Evolutionary conservation across 2,113 vertebrate species (phyloP), one percentile per base, ranked within the genome.

Genomic region (Python bivittatus): DNA sequence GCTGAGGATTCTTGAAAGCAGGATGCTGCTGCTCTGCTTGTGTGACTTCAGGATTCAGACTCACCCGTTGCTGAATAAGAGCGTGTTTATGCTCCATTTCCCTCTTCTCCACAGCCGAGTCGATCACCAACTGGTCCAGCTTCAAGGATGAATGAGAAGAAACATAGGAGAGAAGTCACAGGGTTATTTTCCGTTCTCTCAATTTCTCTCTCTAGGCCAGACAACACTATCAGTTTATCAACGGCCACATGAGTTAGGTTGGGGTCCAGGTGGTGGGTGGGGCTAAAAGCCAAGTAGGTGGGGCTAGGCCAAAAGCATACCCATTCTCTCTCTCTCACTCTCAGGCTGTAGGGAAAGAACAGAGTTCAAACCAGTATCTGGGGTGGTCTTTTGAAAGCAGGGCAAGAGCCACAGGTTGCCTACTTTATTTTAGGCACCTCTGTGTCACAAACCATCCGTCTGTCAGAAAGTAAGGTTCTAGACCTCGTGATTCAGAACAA

Each of bases 51-150:
- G 12, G 92, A 15, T 33, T 25, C 0, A 57, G 44, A 93, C 98
- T 98, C 97, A 99, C 99, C 98, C 98, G 97, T 96, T 99, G 99
- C 96, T 99, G 99, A 86, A 99, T 99, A 13, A 99, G 98, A 0
- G 99, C 99, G 0, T 99, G 99, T 92, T 99, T 99, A 91, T 99
- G 99, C 93, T 99, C 99, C 99, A 99, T 99, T 92, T 99, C 99
- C 86, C 99, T 97, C 97, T 99, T 99, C 95, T 99, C 99, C 97
- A 99, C 98, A 0, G 99, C 99, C 0, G 99, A 99, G 94, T 99
- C 99, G 0, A 99, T 99, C 97, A 99, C 99, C 97, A 99, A 97
- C 97, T 99, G 99, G 97, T 99, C 99, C 97, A 99, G 96, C 99
- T 99, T 91, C 44, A 92, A 86, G 86, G 48, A 56, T 38, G 38